These are phyloP conservation scores for Papilio helenus DNA, from an alignment of 1,140 invertebrate species.

Conservation along the genomic window DNA sequence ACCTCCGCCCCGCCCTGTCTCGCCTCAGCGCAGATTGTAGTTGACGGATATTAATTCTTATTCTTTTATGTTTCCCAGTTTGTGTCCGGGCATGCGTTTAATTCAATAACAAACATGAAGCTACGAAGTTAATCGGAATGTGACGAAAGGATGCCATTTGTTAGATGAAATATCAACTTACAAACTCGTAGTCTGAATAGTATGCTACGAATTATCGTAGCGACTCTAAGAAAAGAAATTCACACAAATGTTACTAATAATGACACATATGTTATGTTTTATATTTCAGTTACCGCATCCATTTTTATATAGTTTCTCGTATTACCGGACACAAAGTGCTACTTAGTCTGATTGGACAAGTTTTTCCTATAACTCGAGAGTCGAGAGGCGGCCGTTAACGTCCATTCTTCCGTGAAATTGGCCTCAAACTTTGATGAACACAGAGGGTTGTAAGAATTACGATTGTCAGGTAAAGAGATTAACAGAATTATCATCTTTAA, in stretches of 20 bases:
- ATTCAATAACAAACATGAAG: conserved; percentile 52
- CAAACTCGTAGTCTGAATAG: background rate
- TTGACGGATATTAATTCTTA: conserved; percentile 61
- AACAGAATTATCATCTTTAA: background rate
- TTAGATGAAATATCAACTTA: too few species aligned
- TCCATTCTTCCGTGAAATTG: conserved; percentile 38
- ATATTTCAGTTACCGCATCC: conserved; percentile 19
- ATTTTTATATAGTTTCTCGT: background rate
- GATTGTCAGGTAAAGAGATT: conserved; percentile 23
- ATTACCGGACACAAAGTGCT: conserved; percentile 35
- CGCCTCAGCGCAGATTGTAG: conserved; percentile 58
- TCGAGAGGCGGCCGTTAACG: conserved; percentile 36
- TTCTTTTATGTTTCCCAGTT: conserved; percentile 54
- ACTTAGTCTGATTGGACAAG: conserved; percentile 40
- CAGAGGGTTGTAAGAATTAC: background rate
- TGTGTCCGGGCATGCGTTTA: conserved; percentile 56
- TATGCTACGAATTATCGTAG: background rate
- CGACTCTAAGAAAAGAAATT: background rate
- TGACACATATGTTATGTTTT: background rate
- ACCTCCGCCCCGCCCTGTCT: conserved; percentile 44
- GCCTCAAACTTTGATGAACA: conserved; percentile 39
- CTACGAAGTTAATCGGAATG: conserved; percentile 39
- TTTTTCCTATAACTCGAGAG: conserved; percentile 40
- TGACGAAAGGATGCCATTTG: too few species aligned
- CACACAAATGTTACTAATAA: background rate